Base-by-base conservation (phyloP, 2,797 vertebrate genomes). In the Neostethus bicornis region DNA sequence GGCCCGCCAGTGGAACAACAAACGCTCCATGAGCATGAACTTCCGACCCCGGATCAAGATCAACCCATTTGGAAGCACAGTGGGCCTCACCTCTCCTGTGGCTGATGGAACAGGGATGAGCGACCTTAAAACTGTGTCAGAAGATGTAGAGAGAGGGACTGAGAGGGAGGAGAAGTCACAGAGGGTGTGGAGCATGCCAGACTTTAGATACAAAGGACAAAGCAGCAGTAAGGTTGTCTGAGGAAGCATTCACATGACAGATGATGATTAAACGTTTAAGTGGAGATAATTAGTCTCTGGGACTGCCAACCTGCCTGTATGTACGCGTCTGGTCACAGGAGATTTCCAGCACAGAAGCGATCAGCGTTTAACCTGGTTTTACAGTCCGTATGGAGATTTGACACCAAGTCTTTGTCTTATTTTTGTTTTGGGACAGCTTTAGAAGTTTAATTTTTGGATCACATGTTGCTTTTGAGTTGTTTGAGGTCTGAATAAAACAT, bases 121-220 rank as follows among this genome's bases (percentile, higher is more conserved):
- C 0, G 86, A 92, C 60, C 87, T 98, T 57, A 95, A 92, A 71
- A 98, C 97, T 6, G 93, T 98, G 76, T 96, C 96, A 0, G 95
- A 94, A 82, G 95, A 98, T 0, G 96, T 98, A 75, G 96, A 99
- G 78, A 89, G 88, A 48, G 89, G 86, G 31, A 69, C 45, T 53
- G 73, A 78, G 26, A 70, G 34, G 16, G 43, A 87, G 0, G 92
- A 90, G 46, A 85, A 90, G 19, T 75, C 81, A 0, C 92, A 91
- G 37, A 92, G 94, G 44, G 84, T 94, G 59, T 96, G 96, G 95
- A 99, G 96, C 91, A 89, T 97, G 93, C 96, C 96, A 0, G 95
- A 99, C 69, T 96, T 98, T 75, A 90, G 88, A 68, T 85, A 88
- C 70, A 91, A 92, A 69, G 85, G 84, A 51, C 28, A 61, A 3